phyloP scores from a whole-genome alignment of 2,888 invertebrate genomes.

The Lutraria lutraria region DNA sequence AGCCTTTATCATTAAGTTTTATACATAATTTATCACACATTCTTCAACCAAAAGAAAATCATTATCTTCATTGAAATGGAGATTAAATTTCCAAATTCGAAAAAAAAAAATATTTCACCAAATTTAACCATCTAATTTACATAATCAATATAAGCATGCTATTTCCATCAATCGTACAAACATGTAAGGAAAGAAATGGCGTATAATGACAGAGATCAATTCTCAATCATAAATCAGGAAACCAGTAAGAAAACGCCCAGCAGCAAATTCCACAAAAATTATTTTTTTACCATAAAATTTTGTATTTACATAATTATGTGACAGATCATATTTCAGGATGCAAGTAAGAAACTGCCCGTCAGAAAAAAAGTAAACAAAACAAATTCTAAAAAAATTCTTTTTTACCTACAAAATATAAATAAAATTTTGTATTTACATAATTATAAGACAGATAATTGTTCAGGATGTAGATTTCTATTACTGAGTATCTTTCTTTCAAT shows the following conservation, averaged over 20 bases:
- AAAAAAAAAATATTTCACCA: not conserved
- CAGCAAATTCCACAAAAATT: too few species aligned
- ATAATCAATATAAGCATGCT: not conserved
- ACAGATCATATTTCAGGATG: not conserved
- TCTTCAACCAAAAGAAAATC: not conserved
- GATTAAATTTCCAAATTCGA: not conserved
- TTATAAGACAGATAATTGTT: too few species aligned
- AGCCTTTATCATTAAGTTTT: not conserved
- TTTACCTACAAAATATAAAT: too few species aligned
- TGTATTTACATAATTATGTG: too few species aligned
- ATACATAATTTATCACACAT: conserved; percentile 24
- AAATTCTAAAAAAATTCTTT: too few species aligned
- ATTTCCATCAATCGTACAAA: not conserved
- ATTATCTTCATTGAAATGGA: conserved; percentile 9
- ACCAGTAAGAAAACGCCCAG: too few species aligned
- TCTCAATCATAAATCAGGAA: not conserved
- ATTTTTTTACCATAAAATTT: too few species aligned
- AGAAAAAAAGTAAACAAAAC: too few species aligned
- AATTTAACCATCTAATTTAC: conserved; percentile 1
- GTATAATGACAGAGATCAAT: not conserved
- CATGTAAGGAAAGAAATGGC: not conserved
- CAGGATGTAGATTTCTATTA: too few species aligned
- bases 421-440: too few species aligned
- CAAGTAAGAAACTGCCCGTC: too few species aligned
- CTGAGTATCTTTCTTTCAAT: too few species aligned